Evolutionary conservation across 2,888 invertebrate genomes (phyloP).

Genomic region (Tinea semifulvella): DNA sequence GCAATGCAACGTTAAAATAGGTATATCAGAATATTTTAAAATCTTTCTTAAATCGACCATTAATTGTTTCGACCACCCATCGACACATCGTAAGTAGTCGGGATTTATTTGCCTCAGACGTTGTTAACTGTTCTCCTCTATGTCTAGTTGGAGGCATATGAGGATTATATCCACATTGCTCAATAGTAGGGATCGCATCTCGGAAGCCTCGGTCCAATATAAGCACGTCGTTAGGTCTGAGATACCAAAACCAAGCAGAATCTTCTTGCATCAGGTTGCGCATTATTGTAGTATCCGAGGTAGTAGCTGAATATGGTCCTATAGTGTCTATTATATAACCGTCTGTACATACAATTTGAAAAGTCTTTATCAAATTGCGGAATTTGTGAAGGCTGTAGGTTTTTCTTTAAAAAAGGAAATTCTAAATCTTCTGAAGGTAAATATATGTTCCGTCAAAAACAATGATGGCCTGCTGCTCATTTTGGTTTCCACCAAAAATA

Average conservation of each 20-base stretch:
- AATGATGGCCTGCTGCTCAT: too few relatives aligned
- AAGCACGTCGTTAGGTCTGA: slow-evolving; percentile 12
- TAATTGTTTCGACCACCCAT: slow-evolving; percentile 6
- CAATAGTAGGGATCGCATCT: slow-evolving; percentile 12
- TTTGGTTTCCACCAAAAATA: slow-evolving; percentile 15
- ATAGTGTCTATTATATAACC: slow-evolving; percentile 21
- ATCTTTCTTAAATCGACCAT: slow-evolving; percentile 13
- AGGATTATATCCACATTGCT: neutral
- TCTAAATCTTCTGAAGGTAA: slow-evolving; percentile 18
- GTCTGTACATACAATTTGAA: slow-evolving; percentile 21
- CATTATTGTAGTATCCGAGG: slow-evolving; percentile 19
- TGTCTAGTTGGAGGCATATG: neutral
- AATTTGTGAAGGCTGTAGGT: slow-evolving; percentile 23
- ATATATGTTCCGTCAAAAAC: too few relatives aligned
- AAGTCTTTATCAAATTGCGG: slow-evolving; percentile 23
- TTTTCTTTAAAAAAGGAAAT: slow-evolving; percentile 20
- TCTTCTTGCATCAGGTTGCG: slow-evolving; percentile 3
- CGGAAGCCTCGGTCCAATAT: slow-evolving; percentile 15
- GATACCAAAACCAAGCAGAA: slow-evolving; percentile 13
- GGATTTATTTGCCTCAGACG: neutral
- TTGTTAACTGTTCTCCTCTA: slow-evolving; percentile 10
- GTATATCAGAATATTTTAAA: slow-evolving; percentile 6
- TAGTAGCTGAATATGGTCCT: slow-evolving; percentile 21
- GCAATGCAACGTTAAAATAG: slow-evolving; percentile 3
- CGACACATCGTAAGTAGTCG: neutral